Evolutionary conservation across 2,113 vertebrate species (phyloP).

Genomic region (Zosterops japonicus): DNA sequence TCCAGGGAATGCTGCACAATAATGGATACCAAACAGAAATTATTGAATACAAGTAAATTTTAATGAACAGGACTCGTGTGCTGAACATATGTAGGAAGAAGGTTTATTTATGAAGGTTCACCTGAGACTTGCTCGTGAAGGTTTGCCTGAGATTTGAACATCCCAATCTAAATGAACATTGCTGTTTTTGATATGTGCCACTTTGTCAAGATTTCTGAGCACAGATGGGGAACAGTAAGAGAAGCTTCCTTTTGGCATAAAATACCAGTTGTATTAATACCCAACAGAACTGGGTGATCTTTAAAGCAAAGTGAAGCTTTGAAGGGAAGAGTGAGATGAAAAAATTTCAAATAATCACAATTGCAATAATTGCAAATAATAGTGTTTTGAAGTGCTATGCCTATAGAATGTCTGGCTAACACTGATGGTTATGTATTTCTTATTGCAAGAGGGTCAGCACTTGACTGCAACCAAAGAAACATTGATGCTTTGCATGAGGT

Average conservation of each 20-base stretch:
- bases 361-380: neutral
- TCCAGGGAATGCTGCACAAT: neutral
- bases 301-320: neutral
- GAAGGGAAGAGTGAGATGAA: neutral
- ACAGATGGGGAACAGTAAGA: neutral
- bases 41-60: constrained; percentile 45
- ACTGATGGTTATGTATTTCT: neutral
- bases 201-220: neutral
- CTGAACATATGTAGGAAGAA: constrained; percentile 25
- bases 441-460: neutral
- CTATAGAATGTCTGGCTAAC: neutral
- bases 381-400: neutral
- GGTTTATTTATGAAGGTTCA: constrained; percentile 46
- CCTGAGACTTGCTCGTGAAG: constrained; percentile 44
- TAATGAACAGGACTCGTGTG: constrained; percentile 50
- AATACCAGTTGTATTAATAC: neutral
- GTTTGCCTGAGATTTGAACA: constrained; percentile 49
- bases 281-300: neutral
- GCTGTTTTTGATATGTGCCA: neutral
- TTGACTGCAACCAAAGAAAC: neutral
- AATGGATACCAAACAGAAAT: constrained; percentile 53
- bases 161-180: neutral
- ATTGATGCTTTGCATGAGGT: neutral
- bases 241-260: neutral
- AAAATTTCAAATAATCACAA: neutral